Percentiles rank a stretch among this genome's conserved stretches.
phyloP scores from a whole-genome alignment of 2,113 vertebrate genomes.

The Cnemophilus loriae region DNA sequence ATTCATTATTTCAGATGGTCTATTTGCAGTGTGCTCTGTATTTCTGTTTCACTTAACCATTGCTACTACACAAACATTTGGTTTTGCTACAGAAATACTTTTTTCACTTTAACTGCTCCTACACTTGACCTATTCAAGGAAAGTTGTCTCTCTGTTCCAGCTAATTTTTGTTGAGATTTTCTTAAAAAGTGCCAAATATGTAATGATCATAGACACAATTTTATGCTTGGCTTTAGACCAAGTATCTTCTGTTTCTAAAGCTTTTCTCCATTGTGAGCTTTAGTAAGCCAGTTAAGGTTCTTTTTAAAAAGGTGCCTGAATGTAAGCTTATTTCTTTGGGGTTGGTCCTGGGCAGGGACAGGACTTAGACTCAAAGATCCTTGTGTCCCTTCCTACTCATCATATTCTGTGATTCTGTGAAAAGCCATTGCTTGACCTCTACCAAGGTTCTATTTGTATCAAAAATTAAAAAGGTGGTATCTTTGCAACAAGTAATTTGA shows the following conservation, averaged over 20 bases:
- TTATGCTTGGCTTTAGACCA: not conserved
- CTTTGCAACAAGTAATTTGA: not conserved
- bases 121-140: not conserved
- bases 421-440: not conserved
- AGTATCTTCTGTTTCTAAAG: not conserved
- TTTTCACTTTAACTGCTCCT: not conserved
- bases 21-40: not conserved
- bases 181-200: not conserved
- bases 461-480: not conserved
- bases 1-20: not conserved
- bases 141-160: not conserved
- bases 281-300: not conserved
- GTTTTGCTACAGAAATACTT: not conserved
- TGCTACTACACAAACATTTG: not conserved
- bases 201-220: not conserved
- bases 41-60: not conserved
- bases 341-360: not conserved
- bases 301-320: not conserved
- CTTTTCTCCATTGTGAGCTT: not conserved
- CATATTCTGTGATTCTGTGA: not conserved
- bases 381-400: not conserved
- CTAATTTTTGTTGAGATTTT: not conserved
- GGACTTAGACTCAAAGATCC: fast-evolving
- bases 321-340: not conserved
- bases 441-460: not conserved